phyloP scores from a whole-genome alignment of 64 coral and sea anemone species.

The Stylophora pistillata region DNA sequence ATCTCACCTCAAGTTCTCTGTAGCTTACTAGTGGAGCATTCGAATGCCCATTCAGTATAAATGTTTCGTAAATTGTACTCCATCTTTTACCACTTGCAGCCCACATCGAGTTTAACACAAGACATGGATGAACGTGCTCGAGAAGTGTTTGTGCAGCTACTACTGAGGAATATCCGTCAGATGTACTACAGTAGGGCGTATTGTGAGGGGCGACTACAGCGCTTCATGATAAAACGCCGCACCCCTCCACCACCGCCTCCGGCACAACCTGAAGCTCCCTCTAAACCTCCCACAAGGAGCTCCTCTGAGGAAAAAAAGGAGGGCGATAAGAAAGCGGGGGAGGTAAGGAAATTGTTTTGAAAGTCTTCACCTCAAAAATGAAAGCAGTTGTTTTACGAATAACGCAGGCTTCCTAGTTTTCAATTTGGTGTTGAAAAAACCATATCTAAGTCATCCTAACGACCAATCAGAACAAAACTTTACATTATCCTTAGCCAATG shows the following conservation, averaged over 20 bases:
- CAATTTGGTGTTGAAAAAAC: too few relatives aligned
- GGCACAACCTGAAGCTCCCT: not conserved
- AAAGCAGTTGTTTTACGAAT: not conserved
- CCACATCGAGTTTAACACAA: not conserved
- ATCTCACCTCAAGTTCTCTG: too few relatives aligned
- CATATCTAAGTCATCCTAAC: too few relatives aligned
- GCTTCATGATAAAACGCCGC: constrained; percentile 19
- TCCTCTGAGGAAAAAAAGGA: not conserved
- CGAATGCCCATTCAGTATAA: too few relatives aligned
- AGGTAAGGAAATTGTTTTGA: not conserved
- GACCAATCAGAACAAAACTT: too few relatives aligned
- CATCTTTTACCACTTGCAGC: constrained; percentile 7
- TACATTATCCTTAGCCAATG: too few relatives aligned
- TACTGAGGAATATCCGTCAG: constrained; percentile 35
- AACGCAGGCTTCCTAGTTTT: too few relatives aligned
- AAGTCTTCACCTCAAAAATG: not conserved
- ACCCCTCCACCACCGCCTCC: not conserved
- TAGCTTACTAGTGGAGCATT: too few relatives aligned
- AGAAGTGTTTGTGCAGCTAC: not conserved
- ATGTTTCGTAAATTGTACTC: not conserved
- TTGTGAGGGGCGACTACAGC: constrained; percentile 6
- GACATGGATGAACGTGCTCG: constrained; percentile 18
- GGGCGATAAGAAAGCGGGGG: not conserved
- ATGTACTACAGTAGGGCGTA: constrained; percentile 43
- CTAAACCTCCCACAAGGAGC: not conserved